phyloP scores from a whole-genome alignment of 2,113 vertebrate species.

The Silurus glanis region DNA sequence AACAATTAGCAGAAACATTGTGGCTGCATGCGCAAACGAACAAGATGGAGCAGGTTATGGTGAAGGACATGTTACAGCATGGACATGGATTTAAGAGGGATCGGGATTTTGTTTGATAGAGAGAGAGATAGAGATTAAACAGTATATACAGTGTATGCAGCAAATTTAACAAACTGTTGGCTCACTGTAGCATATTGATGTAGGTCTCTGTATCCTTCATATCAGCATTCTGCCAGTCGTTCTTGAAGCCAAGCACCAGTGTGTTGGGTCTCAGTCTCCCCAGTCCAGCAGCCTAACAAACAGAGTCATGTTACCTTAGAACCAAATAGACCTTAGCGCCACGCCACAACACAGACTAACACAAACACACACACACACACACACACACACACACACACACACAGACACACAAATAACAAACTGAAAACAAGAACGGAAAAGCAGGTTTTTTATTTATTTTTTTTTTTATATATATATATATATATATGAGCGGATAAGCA shows the following conservation, averaged over 20 bases:
- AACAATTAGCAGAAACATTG: slow-evolving; percentile 27
- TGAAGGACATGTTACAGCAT: not conserved
- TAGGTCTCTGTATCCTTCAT: slow-evolving; percentile 96
- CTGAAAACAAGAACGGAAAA: not conserved
- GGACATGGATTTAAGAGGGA: not conserved
- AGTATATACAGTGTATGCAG: not conserved
- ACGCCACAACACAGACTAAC: not conserved
- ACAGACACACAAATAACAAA: not conserved
- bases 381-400: not conserved
- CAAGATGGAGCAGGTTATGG: slow-evolving; percentile 2
- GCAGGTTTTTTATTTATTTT: too few relatives aligned
- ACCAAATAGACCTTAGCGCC: not conserved
- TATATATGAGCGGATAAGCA: not conserved
- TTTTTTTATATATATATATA: too few relatives aligned
- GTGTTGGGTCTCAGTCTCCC: slow-evolving; percentile 94
- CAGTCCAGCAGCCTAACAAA: slow-evolving; percentile 86
- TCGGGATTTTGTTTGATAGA: too few relatives aligned
- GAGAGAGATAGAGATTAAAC: too few relatives aligned
- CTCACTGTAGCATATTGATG: slow-evolving; percentile 96
- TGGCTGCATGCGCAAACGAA: slow-evolving; percentile 28
- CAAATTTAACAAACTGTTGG: slow-evolving; percentile 44
- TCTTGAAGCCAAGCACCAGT: slow-evolving; percentile 95
- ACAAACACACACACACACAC: not conserved
- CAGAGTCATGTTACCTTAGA: slow-evolving; percentile 54
- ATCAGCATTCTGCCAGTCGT: slow-evolving; percentile 88